phyloP scores from a whole-genome alignment of 1,140 invertebrate genomes.

The Stegodyphus mimosarum region DNA sequence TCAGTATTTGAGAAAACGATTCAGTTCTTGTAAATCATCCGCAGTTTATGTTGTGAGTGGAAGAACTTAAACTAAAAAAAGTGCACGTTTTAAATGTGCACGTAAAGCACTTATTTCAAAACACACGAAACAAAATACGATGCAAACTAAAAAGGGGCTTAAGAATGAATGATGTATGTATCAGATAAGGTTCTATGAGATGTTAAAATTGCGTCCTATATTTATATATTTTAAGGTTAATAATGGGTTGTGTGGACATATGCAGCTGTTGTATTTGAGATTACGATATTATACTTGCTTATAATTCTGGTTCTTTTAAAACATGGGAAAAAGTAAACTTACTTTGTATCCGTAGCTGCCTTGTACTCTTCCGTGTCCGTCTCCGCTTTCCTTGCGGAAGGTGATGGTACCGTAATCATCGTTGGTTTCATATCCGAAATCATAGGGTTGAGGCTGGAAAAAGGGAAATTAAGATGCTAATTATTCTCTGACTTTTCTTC shows the following conservation, averaged over 20 bases:
- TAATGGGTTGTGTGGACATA: background rate
- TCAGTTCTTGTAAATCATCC: too few species aligned
- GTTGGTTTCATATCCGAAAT: slow-evolving; percentile 62
- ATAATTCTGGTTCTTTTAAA: background rate
- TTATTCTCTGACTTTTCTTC: too few species aligned
- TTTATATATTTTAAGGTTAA: background rate
- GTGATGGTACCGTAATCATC: slow-evolving; percentile 62
- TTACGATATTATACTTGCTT: background rate
- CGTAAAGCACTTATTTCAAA: too few species aligned
- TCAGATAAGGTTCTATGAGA: background rate
- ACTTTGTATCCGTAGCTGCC: slow-evolving; percentile 61
- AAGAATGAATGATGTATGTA: background rate
- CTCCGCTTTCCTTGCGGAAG: slow-evolving; percentile 58
- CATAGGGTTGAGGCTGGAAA: slow-evolving; percentile 59
- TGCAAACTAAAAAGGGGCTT: too few species aligned
- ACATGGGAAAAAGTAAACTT: background rate
- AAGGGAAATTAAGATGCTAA: too few species aligned
- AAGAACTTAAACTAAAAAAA: too few species aligned
- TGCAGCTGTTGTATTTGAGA: too few species aligned
- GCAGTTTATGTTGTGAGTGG: too few species aligned
- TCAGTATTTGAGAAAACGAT: too few species aligned
- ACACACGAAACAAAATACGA: too few species aligned
- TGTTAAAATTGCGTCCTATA: background rate
- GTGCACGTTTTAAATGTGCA: too few species aligned
- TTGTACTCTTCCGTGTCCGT: slow-evolving; percentile 56